These are phyloP conservation scores for Epicauta chinensis DNA, from an alignment of 1,140 invertebrate genomes.

Conservation along the genomic window DNA sequence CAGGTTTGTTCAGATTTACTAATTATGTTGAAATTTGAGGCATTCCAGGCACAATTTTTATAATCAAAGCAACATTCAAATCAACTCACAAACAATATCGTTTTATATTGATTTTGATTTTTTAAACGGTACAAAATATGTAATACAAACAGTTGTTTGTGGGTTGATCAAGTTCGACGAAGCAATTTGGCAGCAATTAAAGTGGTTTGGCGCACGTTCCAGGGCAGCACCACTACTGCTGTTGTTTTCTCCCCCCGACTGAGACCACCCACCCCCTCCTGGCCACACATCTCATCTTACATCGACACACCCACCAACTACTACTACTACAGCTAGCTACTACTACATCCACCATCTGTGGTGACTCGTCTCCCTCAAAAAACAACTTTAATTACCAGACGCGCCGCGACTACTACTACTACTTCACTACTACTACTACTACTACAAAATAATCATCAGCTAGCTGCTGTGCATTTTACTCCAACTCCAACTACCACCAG, in stretches of 20 bases:
- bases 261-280: constrained; percentile 33
- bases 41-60: not conserved
- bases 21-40: not conserved
- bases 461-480: constrained; percentile 9
- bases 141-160: too few relatives aligned
- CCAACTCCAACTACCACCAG: not conserved
- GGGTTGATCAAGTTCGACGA: too few relatives aligned
- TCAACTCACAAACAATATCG: not conserved
- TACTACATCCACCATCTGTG: constrained; percentile 30
- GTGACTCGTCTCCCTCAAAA: constrained; percentile 6
- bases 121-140: too few relatives aligned
- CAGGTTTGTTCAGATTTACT: constrained; percentile 43
- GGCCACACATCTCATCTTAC: constrained; percentile 41
- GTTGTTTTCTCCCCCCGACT: constrained; percentile 38
- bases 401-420: constrained; percentile 10
- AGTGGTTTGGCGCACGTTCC: constrained; percentile 42
- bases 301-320: constrained; percentile 30
- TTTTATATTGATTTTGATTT: not conserved
- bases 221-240: constrained; percentile 39
- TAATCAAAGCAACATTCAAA: not conserved
- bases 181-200: constrained; percentile 28
- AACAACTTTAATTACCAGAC: constrained; percentile 9
- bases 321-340: constrained; percentile 22
- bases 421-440: constrained; percentile 5
- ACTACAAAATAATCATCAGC: constrained; percentile 12